phyloP scores from a whole-genome alignment of 2,113 vertebrate species.

The Chaenogobius annularis region DNA sequence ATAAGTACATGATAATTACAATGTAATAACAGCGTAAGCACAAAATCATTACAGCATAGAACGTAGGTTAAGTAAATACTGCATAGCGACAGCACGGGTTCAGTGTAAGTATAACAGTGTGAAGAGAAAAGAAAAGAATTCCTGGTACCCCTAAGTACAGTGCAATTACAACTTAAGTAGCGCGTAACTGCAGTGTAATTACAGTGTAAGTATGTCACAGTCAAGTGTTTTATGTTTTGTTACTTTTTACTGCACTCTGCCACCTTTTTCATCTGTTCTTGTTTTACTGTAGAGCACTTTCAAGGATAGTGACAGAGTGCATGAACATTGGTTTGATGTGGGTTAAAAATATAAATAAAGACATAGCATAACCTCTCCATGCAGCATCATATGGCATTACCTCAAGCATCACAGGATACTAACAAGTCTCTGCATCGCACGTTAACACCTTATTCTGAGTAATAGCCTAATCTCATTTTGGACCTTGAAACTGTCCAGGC shows the following conservation, averaged over 20 bases:
- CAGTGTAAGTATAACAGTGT: too few relatives aligned
- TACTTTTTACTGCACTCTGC: too few relatives aligned
- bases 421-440: neutral
- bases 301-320: neutral
- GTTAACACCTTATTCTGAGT: neutral
- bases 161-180: neutral
- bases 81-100: too few relatives aligned
- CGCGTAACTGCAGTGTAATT: neutral
- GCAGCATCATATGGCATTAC: neutral
- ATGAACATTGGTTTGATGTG: neutral
- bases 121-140: too few relatives aligned
- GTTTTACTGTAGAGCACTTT: too few relatives aligned
- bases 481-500: slow-evolving; percentile 5
- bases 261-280: too few relatives aligned
- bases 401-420: neutral
- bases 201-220: too few relatives aligned
- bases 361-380: neutral
- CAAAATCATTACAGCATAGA: too few relatives aligned
- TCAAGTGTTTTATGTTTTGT: too few relatives aligned
- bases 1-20: too few relatives aligned
- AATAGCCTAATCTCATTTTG: slow-evolving; percentile 2
- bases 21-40: neutral
- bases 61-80: too few relatives aligned
- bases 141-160: neutral
- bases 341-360: neutral